Evolutionary conservation across 2,113 vertebrate species (phyloP).

Genomic region (Galbula dea): DNA sequence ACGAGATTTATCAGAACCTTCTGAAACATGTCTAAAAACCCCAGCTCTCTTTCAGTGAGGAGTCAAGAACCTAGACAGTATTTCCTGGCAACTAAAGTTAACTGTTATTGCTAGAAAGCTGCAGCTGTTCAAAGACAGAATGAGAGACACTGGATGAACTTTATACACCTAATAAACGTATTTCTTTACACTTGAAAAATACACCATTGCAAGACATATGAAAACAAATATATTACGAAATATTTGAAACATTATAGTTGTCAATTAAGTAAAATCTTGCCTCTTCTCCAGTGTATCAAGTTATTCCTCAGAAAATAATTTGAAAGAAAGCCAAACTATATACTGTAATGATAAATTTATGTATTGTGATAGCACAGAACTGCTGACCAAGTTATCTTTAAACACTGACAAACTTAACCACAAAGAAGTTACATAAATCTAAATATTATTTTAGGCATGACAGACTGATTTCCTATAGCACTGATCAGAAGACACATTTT

Average conservation of each 20-base stretch:
- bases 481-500: not conserved
- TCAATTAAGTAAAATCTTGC: not conserved
- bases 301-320: not conserved
- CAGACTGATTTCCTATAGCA: not conserved
- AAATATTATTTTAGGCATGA: not conserved
- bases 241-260: not conserved
- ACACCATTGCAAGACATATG: not conserved
- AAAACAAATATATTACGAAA: not conserved
- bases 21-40: not conserved
- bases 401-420: not conserved
- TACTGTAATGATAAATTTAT: not conserved
- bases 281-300: not conserved
- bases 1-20: not conserved
- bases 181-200: not conserved
- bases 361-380: fast-evolving
- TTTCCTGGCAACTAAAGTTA: not conserved
- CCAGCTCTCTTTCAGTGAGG: not conserved
- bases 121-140: not conserved
- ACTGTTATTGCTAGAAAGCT: not conserved
- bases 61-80: not conserved
- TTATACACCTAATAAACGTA: not conserved
- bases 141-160: not conserved
- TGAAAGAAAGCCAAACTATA: not conserved
- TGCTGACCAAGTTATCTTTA: not conserved
- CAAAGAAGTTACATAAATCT: not conserved